Evolutionary conservation across 2,113 vertebrate genomes (phyloP), one percentile per base, ranked within the genome.

Genomic region (Tursiops truncatus): DNA sequence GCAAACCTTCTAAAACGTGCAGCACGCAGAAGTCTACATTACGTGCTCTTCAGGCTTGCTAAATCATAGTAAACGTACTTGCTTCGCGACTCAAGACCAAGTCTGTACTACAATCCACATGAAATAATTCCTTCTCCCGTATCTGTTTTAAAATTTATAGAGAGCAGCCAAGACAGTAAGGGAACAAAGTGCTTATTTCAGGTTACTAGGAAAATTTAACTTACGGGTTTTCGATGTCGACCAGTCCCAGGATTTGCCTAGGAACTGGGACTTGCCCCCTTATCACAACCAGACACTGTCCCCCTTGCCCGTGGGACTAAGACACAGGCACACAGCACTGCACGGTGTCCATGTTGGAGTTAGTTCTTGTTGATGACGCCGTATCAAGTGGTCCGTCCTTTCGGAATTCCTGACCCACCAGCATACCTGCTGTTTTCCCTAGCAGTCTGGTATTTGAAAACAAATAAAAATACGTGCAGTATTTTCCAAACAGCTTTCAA

Each of bases 391-490:
- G 79, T 97, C 92, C 94, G 96, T 73, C 67, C 56, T 97, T 82
- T 79, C 47, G 60, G 50, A 44, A 96, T 97, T 47, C 84, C 60
- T 60, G 76, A 81, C 68, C 6, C 84, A 31, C 25, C 81, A 87
- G 65, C 86, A 50, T 88, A 86, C 83, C 68, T 97, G 92, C 98
- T 91, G 47, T 96, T 98, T 98, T 98, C 83, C 84, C 98, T 97
- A 96, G 81, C 0, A 21, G 88, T 90, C 97, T 91, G 33, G 1
- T 13, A 38, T 94, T 92, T 94, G 74, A 97, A 98, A 98, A 97
- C 63, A 97, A 86, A 97, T 97, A 97, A 70, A 95, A 97, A 98
- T 96, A 70, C 73, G 67, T 87, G 94, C 96, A 85, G 89, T 96
- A 76, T 97, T 97, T 95, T 95, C 93, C 96, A 95, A 92, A 91